These are phyloP conservation scores for Artemia sinica DNA, from an alignment of 2,888 invertebrate genomes.

Conservation along the genomic window DNA sequence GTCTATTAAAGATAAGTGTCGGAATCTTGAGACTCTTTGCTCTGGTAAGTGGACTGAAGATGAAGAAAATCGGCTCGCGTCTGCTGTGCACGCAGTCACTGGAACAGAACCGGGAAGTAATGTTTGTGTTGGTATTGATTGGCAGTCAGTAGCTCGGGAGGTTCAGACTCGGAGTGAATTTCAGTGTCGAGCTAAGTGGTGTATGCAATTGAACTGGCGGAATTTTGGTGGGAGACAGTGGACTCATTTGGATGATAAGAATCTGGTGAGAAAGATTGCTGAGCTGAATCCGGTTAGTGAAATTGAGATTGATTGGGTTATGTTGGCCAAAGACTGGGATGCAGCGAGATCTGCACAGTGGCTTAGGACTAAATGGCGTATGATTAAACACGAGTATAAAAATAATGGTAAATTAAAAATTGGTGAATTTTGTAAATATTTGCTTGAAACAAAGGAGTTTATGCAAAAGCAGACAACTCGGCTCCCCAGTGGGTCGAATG, in stretches of 20 bases:
- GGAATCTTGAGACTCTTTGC: conserved; percentile 31
- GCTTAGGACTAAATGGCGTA: conserved; percentile 37
- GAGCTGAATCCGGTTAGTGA: conserved; percentile 30
- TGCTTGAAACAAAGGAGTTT: not conserved
- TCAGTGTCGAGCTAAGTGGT: conserved; percentile 37
- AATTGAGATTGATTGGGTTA: conserved; percentile 34
- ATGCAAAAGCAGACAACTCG: not conserved
- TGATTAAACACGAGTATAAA: conserved; percentile 28
- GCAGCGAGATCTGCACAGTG: conserved; percentile 35
- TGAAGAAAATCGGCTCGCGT: conserved; percentile 33
- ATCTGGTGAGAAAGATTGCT: conserved; percentile 30
- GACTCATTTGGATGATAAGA: conserved; percentile 34
- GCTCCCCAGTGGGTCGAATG: not conserved
- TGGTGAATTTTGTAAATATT: not conserved
- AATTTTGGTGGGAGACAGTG: conserved; percentile 34
- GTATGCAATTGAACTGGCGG: conserved; percentile 37
- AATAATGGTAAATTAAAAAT: not conserved
- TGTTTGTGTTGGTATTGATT: conserved; percentile 33
- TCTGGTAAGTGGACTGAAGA: conserved; percentile 34
- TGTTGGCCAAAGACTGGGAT: conserved; percentile 32
- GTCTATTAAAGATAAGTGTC: conserved; percentile 36
- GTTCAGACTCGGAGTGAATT: conserved; percentile 35
- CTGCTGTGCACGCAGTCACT: conserved; percentile 33
- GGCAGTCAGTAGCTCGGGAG: conserved; percentile 33
- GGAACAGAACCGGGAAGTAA: conserved; percentile 32